A percentile compares a stretch with the other conserved stretches of the same genome.
phyloP scores from a whole-genome alignment of 2,888 invertebrate genomes.

The Scaptomyza flava region DNA sequence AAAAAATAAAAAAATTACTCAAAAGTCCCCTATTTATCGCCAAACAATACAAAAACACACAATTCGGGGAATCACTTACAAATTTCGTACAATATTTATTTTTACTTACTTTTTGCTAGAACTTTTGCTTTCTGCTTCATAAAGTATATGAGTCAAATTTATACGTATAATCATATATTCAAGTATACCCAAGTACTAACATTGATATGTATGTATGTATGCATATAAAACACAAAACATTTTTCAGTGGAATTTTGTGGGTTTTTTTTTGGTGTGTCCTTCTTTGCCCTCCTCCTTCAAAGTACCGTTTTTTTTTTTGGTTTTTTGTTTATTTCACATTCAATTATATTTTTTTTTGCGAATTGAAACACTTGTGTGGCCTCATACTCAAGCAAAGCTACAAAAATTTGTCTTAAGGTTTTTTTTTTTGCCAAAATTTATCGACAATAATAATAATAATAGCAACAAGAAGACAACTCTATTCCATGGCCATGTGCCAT shows the following conservation, averaged over 20 bases:
- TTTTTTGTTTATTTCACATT: background rate
- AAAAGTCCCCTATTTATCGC: too few species aligned
- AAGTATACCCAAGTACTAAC: slow-evolving; percentile 21
- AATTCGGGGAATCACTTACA: too few species aligned
- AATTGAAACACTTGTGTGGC: slow-evolving; percentile 39
- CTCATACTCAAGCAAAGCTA: slow-evolving; percentile 15
- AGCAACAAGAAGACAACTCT: slow-evolving; percentile 12
- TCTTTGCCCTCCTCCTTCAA: background rate
- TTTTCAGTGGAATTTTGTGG: slow-evolving; percentile 2
- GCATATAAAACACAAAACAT: background rate
- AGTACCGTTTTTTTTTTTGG: background rate
- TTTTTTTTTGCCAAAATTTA: slow-evolving; percentile 19
- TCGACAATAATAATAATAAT: slow-evolving; percentile 19
- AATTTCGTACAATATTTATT: too few species aligned
- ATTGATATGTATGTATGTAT: background rate
- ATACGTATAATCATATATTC: background rate
- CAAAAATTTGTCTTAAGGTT: slow-evolving; percentile 6
- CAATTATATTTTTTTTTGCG: slow-evolving; percentile 31
- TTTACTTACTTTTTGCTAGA: background rate
- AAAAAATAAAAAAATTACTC: slow-evolving; percentile 13
- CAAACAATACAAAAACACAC: too few species aligned
- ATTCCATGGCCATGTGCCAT: slow-evolving; percentile 13
- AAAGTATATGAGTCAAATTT: slow-evolving; percentile 21
- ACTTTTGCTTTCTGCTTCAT: slow-evolving; percentile 25
- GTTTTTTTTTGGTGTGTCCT: background rate